phyloP scores from a whole-genome alignment of 2,113 vertebrate genomes.

The Gallinago jamesoni region DNA sequence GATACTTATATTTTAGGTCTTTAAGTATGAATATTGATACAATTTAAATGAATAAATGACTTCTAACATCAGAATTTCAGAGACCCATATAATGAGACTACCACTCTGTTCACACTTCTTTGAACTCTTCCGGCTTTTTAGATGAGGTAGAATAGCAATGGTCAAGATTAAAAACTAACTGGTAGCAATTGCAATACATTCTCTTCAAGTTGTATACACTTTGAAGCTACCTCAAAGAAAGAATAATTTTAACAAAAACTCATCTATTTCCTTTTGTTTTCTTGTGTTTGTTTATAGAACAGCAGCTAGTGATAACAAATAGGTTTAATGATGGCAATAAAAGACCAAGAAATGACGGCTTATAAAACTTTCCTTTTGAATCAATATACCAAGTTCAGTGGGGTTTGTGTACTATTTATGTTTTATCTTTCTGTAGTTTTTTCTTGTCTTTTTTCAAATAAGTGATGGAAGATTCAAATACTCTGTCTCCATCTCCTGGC shows the following conservation, averaged over 20 bases:
- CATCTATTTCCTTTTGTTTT: neutral
- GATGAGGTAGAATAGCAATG: neutral
- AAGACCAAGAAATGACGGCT: neutral
- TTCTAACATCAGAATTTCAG: neutral
- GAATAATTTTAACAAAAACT: neutral
- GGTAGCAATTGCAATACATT: neutral
- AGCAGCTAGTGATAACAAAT: neutral
- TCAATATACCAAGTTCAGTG: neutral
- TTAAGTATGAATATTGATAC: neutral
- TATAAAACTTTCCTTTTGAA: neutral
- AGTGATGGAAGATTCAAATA: neutral
- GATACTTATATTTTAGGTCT: neutral
- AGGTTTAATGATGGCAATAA: neutral
- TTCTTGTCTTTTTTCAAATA: neutral
- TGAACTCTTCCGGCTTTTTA: neutral
- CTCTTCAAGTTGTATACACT: neutral
- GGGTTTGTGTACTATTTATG: rapidly evolving
- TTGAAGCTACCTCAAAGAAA: neutral
- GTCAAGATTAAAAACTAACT: neutral
- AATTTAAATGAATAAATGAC: neutral
- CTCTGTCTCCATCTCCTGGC: conserved; percentile 59
- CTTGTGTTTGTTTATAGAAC: neutral
- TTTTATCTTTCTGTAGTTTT: neutral
- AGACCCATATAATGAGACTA: neutral
- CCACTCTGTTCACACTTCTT: neutral